phyloP scores from a whole-genome alignment of 2,888 invertebrate genomes.

The Eristalis arbustorum region DNA sequence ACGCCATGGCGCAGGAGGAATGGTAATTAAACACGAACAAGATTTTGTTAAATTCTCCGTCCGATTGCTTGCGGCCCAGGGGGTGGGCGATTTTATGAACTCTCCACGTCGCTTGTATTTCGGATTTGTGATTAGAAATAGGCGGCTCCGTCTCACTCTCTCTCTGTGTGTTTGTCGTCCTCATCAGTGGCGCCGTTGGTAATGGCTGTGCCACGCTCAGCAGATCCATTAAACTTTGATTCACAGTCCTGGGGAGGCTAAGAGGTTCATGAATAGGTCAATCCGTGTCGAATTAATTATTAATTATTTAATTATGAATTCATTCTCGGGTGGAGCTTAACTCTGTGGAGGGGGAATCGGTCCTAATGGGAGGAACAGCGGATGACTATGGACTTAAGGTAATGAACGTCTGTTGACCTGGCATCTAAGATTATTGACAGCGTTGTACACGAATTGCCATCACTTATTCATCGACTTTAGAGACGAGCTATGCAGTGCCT shows the following conservation, averaged over 20 bases:
- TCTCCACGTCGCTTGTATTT: neutral
- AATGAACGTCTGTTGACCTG: neutral
- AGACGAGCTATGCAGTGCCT: too few relatives aligned
- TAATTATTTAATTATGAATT: slow-evolving; percentile 47
- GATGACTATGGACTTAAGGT: neutral
- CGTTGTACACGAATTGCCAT: too few relatives aligned
- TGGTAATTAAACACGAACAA: slow-evolving; percentile 56
- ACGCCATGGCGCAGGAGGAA: neutral
- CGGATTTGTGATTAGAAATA: slow-evolving; percentile 33
- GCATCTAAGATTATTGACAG: neutral
- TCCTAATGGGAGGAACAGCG: neutral
- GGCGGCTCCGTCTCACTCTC: neutral
- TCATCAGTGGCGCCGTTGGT: neutral
- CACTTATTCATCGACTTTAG: too few relatives aligned
- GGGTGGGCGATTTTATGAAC: neutral
- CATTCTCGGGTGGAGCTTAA: neutral
- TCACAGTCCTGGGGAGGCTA: slow-evolving; percentile 10
- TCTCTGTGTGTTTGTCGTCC: neutral
- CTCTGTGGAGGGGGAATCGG: neutral
- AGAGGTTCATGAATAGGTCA: slow-evolving; percentile 36
- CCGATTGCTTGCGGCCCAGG: slow-evolving; percentile 13
- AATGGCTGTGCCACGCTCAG: neutral
- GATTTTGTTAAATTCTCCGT: slow-evolving; percentile 48
- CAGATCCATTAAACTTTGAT: slow-evolving; percentile 40
- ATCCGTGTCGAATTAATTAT: slow-evolving; percentile 50